Base-by-base conservation (phyloP, 2,113 vertebrate species). In the Motacilla tschutschensis region DNA sequence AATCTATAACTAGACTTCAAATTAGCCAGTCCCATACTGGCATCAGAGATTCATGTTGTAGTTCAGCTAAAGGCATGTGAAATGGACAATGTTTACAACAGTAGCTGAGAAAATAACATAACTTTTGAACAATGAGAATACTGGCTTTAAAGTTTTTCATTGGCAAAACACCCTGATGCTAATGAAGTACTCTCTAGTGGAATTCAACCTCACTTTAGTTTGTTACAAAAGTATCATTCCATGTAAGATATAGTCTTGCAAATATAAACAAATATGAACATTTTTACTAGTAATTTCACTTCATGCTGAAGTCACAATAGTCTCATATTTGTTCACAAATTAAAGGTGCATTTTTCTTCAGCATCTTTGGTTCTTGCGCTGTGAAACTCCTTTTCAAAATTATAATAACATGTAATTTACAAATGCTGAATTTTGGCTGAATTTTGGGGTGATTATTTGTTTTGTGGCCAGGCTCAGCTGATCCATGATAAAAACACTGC, bases 401-500 rank as follows among this genome's bases (percentile, higher is more conserved):
- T 17, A 47, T 44, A 50, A 16, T 65, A 33, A 33, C 0, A 0
- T 46, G 9, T 47, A 15, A 26, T 62, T 59, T 82, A 22, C 6
- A 38, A 60, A 22, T 51, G 38, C 3, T 63, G 22, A 24, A 24
- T 54, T 74, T 62, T 73, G 33, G 6, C 29, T 87, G 64, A 66
- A 43, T 54, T 22, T 75, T 87, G n/a, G 14, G 6, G 19, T 36
- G 17, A 4, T 87, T 63, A 14, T 44, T 69, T 75, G 22, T 87
- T 85, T 83, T 90, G 54, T 93, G 77, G 19, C 77, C 85, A 99
- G 98, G 98, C 98, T 26, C 99, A 99, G 93, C 97, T 99, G 48
- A 99, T 99, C 92, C 98, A 99, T 1, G 99, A 99, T 95, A 97
- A 98, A 93, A 99, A 99, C 94, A 99, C 98, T 0, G 98, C 98